Evolutionary conservation across 2,113 vertebrate genomes (phyloP).

Genomic region (Rousettus leschenaultii): DNA sequence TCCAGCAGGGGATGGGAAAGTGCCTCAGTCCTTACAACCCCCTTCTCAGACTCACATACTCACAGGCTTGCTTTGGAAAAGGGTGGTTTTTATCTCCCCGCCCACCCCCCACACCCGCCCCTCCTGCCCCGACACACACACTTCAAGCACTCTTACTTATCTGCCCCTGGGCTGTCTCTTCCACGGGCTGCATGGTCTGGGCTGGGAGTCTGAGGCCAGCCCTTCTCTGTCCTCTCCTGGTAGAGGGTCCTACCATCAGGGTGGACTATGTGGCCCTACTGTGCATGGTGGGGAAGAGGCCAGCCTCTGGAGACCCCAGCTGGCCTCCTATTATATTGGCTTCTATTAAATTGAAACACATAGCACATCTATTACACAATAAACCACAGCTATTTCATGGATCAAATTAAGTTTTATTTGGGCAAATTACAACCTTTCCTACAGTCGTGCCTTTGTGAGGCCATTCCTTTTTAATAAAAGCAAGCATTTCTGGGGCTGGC

Average conservation of each 20-base stretch:
- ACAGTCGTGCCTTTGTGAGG: constrained; percentile 88
- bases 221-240: not conserved
- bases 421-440: constrained; percentile 89
- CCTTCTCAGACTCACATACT: constrained; percentile 28
- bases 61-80: constrained; percentile 45
- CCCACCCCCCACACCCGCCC: no score
- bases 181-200: not conserved
- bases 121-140: no score
- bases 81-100: constrained; percentile 6
- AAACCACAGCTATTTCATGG: constrained; percentile 91
- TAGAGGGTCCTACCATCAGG: not conserved
- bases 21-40: constrained; percentile 22
- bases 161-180: not conserved
- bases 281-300: constrained; percentile 82
- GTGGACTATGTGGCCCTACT: constrained; percentile 46
- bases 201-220: not conserved
- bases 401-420: constrained; percentile 93
- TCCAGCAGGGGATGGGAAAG: constrained; percentile 27
- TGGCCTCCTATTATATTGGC: constrained; percentile 88
- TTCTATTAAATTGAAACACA: constrained; percentile 88
- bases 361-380: constrained; percentile 91
- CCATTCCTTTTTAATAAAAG: constrained; percentile 90
- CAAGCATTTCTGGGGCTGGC: constrained; percentile 84
- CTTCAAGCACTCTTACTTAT: not conserved
- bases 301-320: constrained; percentile 82